phyloP scores from a whole-genome alignment of 2,888 invertebrate genomes.

The Protodeltote pygarga region DNA sequence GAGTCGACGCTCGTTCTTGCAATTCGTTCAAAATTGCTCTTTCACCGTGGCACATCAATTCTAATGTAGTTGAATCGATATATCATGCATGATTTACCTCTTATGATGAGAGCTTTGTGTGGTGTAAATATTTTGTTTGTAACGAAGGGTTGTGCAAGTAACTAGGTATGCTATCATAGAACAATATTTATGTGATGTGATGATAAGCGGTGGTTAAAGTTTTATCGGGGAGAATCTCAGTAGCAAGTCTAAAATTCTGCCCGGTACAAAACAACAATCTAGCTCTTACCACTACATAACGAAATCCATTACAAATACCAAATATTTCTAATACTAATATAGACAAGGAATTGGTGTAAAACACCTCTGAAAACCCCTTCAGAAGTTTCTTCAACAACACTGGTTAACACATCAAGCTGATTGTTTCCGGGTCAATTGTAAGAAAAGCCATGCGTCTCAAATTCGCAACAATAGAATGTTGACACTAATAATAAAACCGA shows the following conservation, averaged over 20 bases:
- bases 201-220: neutral
- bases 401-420: no score
- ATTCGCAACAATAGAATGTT: neutral
- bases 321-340: no score
- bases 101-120: slow-evolving; percentile 1
- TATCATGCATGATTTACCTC: slow-evolving; percentile 35
- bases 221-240: no score
- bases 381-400: no score
- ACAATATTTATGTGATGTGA: slow-evolving; percentile 1
- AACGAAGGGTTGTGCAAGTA: neutral
- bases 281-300: no score
- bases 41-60: slow-evolving; percentile 42
- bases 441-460: neutral
- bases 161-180: slow-evolving; percentile 2
- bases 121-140: slow-evolving; percentile 6
- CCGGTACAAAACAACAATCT: no score
- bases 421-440: no score
- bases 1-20: slow-evolving; percentile 28
- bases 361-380: no score
- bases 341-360: no score
- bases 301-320: no score
- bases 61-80: slow-evolving; percentile 40
- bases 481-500: slow-evolving; percentile 12
- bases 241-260: no score
- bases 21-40: slow-evolving; percentile 48